Evolutionary conservation across 2,888 invertebrate genomes (phyloP).

Genomic region (Altica lythri): DNA sequence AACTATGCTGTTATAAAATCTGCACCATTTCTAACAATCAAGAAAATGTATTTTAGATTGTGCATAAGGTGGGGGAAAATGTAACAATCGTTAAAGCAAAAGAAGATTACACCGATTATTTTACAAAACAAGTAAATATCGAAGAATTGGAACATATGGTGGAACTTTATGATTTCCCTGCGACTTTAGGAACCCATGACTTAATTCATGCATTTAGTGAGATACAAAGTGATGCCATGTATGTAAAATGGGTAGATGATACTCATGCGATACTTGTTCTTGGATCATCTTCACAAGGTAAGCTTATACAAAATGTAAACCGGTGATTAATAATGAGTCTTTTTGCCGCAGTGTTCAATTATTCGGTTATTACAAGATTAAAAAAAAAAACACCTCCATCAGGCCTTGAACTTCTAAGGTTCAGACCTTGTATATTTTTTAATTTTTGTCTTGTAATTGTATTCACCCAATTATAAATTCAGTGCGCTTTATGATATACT

Average conservation of each 20-base stretch:
- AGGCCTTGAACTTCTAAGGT: too few species aligned
- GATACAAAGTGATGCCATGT: conserved; percentile 53
- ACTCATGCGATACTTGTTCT: conserved; percentile 55
- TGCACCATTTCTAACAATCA: too few species aligned
- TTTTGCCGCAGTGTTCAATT: too few species aligned
- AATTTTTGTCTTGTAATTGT: too few species aligned
- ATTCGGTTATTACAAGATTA: too few species aligned
- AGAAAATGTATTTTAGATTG: conserved; percentile 50
- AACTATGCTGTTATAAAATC: too few species aligned
- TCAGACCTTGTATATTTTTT: too few species aligned
- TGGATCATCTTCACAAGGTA: conserved; percentile 54
- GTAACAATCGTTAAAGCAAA: conserved; percentile 48
- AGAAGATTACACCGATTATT: conserved; percentile 49
- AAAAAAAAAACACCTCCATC: too few species aligned
- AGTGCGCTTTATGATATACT: too few species aligned
- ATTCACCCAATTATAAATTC: too few species aligned
- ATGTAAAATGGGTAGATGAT: conserved; percentile 56
- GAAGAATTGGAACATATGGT: conserved; percentile 55
- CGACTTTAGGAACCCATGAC: conserved; percentile 54
- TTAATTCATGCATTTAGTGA: conserved; percentile 53
- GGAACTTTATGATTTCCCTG: conserved; percentile 55
- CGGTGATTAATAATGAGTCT: too few species aligned
- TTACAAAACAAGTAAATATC: conserved; percentile 39
- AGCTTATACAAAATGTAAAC: too few species aligned
- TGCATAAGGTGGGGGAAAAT: conserved; percentile 49